These are phyloP conservation scores for Luffia ferchaultella DNA, from an alignment of 2,888 invertebrate genomes.

Conservation along the genomic window DNA sequence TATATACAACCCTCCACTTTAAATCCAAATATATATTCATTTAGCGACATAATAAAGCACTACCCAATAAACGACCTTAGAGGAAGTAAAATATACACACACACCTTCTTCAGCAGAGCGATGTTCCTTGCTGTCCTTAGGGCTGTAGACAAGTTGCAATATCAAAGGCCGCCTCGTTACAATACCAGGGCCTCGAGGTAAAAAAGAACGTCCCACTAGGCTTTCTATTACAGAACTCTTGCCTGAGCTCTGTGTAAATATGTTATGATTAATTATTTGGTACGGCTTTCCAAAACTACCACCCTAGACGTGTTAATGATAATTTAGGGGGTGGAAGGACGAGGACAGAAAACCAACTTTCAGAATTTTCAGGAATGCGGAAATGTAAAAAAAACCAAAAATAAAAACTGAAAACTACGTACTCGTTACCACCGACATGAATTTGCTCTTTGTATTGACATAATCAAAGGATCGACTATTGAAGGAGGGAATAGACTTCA, in stretches of 20 bases:
- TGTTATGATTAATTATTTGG: background rate
- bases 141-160: slow-evolving; percentile 91
- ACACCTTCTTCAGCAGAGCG: slow-evolving; percentile 87
- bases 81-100: slow-evolving; percentile 15
- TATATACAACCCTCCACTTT: too few species aligned
- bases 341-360: background rate
- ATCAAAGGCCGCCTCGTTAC: slow-evolving; percentile 95
- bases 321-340: too few species aligned
- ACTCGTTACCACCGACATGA: too few species aligned
- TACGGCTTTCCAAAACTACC: too few species aligned
- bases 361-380: background rate
- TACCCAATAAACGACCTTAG: too few species aligned
- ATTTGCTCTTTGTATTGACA: too few species aligned
- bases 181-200: slow-evolving; percentile 97
- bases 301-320: too few species aligned
- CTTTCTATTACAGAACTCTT: slow-evolving; percentile 99
- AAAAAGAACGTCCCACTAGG: slow-evolving; percentile 95
- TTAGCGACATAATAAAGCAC: too few species aligned
- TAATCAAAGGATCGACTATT: too few species aligned
- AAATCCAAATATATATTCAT: too few species aligned
- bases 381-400: slow-evolving; percentile 8
- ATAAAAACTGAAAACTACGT: too few species aligned
- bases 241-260: slow-evolving; percentile 87
- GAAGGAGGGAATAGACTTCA: too few species aligned
- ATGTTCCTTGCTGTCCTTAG: slow-evolving; percentile 88